Evolutionary conservation across 2,888 invertebrate species (phyloP).

Genomic region (Cryptus armator): DNA sequence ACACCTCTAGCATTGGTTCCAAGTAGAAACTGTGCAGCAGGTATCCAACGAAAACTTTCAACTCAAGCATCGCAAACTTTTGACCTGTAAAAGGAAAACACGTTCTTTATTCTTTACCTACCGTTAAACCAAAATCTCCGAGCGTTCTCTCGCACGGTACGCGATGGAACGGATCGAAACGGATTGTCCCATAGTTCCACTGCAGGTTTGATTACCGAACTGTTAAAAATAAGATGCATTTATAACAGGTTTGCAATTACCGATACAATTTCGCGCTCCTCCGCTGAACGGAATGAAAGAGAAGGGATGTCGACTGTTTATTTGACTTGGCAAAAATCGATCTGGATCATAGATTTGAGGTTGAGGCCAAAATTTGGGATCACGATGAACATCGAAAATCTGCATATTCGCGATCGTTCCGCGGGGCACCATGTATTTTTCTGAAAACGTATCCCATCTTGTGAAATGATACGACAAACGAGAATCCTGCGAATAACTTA

Average conservation of each 20-base stretch:
- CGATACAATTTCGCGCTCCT: slow-evolving; percentile 89
- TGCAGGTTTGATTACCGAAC: background rate
- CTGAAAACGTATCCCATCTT: slow-evolving; percentile 77
- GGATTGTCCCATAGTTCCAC: too few relatives aligned
- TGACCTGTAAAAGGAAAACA: slow-evolving; percentile 67
- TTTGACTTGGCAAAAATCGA: slow-evolving; percentile 88
- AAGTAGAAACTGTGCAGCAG: slow-evolving; percentile 76
- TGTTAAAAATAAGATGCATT: background rate
- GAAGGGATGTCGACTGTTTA: slow-evolving; percentile 87
- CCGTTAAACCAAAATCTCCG: too few relatives aligned
- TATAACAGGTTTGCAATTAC: slow-evolving; percentile 78
- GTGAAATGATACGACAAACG: too few relatives aligned
- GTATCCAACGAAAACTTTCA: slow-evolving; percentile 74
- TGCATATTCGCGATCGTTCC: slow-evolving; percentile 86
- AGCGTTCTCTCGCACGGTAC: too few relatives aligned
- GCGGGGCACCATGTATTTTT: slow-evolving; percentile 86
- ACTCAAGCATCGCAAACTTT: slow-evolving; percentile 78
- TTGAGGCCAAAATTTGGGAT: slow-evolving; percentile 88
- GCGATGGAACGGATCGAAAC: too few relatives aligned
- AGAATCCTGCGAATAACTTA: too few relatives aligned
- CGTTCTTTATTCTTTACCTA: background rate
- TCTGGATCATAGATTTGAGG: slow-evolving; percentile 89
- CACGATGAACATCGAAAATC: slow-evolving; percentile 89
- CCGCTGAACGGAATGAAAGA: slow-evolving; percentile 90
- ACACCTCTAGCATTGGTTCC: slow-evolving; percentile 75